These are phyloP conservation scores for Varanus komodoensis DNA, from an alignment of 2,113 vertebrate genomes.

Conservation along the genomic window DNA sequence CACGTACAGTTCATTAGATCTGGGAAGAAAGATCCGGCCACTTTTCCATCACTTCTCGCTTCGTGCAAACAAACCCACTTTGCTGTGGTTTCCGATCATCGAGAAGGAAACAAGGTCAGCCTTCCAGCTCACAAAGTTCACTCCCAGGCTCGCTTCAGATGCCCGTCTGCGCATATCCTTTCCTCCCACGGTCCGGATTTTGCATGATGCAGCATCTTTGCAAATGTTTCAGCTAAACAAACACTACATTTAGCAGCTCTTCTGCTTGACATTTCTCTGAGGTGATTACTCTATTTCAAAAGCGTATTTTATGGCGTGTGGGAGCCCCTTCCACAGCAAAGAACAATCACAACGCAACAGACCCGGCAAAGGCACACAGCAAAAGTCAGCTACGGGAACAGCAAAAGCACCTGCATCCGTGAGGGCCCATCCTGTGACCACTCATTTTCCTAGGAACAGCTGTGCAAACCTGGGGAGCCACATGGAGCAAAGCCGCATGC, in stretches of 20 bases:
- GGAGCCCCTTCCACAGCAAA: slow-evolving; percentile 50
- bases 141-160: rapidly evolving
- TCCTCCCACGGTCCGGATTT: rapidly evolving
- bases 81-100: background rate
- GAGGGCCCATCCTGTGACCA: slow-evolving; percentile 28
- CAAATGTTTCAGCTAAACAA: slow-evolving; percentile 9
- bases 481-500: too few species aligned
- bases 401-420: slow-evolving; percentile 46
- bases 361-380: slow-evolving; percentile 56
- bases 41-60: background rate
- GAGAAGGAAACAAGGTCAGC: background rate
- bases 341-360: slow-evolving; percentile 57
- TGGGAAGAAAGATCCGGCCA: background rate
- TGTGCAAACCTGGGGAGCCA: too few species aligned
- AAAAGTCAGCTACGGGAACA: slow-evolving; percentile 66
- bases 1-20: background rate
- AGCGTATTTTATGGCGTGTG: slow-evolving; percentile 41
- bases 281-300: slow-evolving; percentile 63
- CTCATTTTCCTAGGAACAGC: too few species aligned
- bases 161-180: rapidly evolving
- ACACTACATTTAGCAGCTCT: background rate
- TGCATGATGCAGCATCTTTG: background rate
- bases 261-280: slow-evolving; percentile 39
- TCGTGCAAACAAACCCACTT: background rate
- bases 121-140: rapidly evolving